phyloP scores from a whole-genome alignment of 2,888 invertebrate genomes.

The Drosophila meridiana region DNA sequence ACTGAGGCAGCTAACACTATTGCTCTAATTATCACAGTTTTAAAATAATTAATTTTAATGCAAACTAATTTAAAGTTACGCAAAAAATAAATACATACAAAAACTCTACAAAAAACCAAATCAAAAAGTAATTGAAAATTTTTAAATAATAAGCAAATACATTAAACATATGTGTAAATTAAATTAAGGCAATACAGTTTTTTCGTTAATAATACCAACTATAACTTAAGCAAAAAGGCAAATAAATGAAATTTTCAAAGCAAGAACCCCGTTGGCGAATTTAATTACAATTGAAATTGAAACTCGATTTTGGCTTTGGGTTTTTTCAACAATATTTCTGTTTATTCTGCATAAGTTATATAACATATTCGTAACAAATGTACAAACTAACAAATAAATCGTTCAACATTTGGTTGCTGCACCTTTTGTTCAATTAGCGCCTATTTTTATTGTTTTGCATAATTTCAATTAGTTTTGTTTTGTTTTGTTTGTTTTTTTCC shows the following conservation, averaged over 20 bases:
- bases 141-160: slow-evolving; percentile 46
- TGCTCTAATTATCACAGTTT: slow-evolving; percentile 27
- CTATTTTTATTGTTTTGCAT: slow-evolving; percentile 16
- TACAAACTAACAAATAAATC: slow-evolving; percentile 46
- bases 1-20: neutral
- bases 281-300: slow-evolving; percentile 1
- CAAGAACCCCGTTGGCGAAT: slow-evolving; percentile 13
- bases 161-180: slow-evolving; percentile 46
- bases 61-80: slow-evolving; percentile 16
- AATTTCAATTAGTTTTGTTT: slow-evolving; percentile 24
- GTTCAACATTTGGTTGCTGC: slow-evolving; percentile 16
- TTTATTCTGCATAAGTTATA: slow-evolving; percentile 42
- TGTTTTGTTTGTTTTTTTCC: neutral
- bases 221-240: slow-evolving; percentile 60
- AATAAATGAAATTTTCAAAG: slow-evolving; percentile 44
- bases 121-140: slow-evolving; percentile 23
- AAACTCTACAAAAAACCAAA: slow-evolving; percentile 32
- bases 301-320: neutral
- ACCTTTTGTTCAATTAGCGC: slow-evolving; percentile 1
- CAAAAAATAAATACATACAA: neutral
- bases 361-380: slow-evolving; percentile 41
- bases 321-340: slow-evolving; percentile 25
- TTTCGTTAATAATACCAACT: slow-evolving; percentile 58
- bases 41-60: slow-evolving; percentile 16
- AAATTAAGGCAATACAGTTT: slow-evolving; percentile 34